Evolutionary conservation across 2,797 vertebrate genomes (phyloP).

Genomic region (Ispidina picta): DNA sequence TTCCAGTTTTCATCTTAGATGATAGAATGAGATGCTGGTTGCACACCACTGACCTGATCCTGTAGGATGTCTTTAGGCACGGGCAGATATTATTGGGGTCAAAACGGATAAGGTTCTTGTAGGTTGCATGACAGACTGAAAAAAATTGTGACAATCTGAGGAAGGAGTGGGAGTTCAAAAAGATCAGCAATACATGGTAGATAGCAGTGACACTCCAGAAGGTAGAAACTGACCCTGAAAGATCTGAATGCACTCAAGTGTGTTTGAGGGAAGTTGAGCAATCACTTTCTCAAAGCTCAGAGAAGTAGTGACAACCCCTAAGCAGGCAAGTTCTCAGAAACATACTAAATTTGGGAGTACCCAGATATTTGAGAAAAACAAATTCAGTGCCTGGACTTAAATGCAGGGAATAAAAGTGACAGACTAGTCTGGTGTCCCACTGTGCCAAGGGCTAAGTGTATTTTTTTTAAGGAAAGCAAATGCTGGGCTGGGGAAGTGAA

Average conservation of each 20-base stretch:
- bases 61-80: not conserved
- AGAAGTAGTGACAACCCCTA: not conserved
- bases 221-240: slow-evolving; percentile 13
- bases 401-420: not conserved
- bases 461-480: not conserved
- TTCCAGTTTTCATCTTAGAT: not conserved
- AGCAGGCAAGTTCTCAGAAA: not conserved
- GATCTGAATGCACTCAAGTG: not conserved
- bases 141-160: not conserved
- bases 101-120: not conserved
- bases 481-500: not conserved
- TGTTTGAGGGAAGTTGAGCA: not conserved
- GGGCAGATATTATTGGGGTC: not conserved
- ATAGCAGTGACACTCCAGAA: not conserved
- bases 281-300: not conserved
- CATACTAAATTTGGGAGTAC: not conserved
- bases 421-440: not conserved
- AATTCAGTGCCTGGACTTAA: not conserved
- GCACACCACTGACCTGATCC: not conserved
- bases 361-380: not conserved
- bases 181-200: not conserved
- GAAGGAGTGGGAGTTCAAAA: not conserved
- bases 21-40: not conserved
- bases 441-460: not conserved
- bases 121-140: not conserved